Base-by-base conservation (phyloP, 2,888 invertebrate species). In the Thera britannica region DNA sequence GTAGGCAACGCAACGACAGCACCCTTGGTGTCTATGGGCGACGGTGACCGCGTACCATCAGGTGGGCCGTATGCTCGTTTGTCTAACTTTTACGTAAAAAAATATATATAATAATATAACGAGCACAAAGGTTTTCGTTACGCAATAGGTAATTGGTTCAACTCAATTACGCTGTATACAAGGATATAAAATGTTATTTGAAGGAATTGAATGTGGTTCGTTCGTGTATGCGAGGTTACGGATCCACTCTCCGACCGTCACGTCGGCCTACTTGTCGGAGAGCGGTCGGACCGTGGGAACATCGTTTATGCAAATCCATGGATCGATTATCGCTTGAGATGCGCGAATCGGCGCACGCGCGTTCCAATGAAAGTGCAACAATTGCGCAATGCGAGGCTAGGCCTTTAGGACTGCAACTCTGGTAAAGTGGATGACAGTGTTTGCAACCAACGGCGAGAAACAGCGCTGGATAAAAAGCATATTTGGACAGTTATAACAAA, bases 261-360 rank as follows among this genome's bases (percentile, higher is more conserved):
- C 84, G 83, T 76, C 84, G 88, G 83, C 87, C 88, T 80, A 88
- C 83, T 83, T 91, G 78, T 48, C 79, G 82, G 88, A 84, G 88
- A 90, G 83, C 86, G 89, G 73, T 60, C 58, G 65, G 87, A 85
- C 80, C 91, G 92, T 91, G 92, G 90, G 92, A 92, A 90, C 84
- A 87, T 82, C 85, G 85, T 86, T 90, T 88, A 91, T 89, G 89
- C 83, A 87, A 90, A 90, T 90, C 86, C 82, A 83, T 83, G 88
- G 90, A 91, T 90, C 90, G 90, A 92, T 92, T 90, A 92, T 87
- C 79, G 82, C 78, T 71, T 81, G 82, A 76, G 81, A 75, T 76
- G 73, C 72, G 75, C 75, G 74, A 76, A 74, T 62, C 72, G 72
- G 59, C 70, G 72, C 68, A 77, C 76, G 76, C 78, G 79, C 77